Percentiles rank a stretch among this genome's conserved stretches.
phyloP scores from a whole-genome alignment of 2,888 invertebrate species.

The Spialia ferax region DNA sequence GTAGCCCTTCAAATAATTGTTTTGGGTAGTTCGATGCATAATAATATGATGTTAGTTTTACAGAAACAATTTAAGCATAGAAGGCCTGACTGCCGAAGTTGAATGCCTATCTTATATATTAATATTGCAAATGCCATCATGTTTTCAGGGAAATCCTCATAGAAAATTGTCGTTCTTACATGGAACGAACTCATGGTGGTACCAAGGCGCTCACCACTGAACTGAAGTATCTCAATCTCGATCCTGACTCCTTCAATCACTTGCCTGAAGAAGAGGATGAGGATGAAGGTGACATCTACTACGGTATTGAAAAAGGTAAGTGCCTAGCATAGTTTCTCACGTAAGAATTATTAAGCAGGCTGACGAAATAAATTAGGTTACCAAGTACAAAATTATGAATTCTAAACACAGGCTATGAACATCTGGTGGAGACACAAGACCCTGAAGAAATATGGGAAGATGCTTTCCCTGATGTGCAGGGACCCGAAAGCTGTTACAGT shows the following conservation, averaged over 20 bases:
- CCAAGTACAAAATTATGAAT: background rate
- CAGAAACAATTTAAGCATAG: no score
- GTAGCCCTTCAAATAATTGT: no score
- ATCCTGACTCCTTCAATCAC: constrained; percentile 89
- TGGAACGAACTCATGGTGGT: constrained; percentile 79
- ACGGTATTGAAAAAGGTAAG: constrained; percentile 88
- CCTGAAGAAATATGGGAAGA: constrained; percentile 69
- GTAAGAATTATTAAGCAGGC: background rate
- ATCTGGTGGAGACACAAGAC: constrained; percentile 72
- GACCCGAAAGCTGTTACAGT: constrained; percentile 55
- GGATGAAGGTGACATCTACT: constrained; percentile 83
- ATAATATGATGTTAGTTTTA: no score
- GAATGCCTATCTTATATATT: background rate
- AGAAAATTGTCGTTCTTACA: constrained; percentile 71
- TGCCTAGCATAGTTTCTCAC: background rate
- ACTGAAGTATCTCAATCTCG: constrained; percentile 91
- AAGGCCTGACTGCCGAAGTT: no score
- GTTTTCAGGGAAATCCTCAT: constrained; percentile 64
- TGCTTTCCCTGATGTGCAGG: constrained; percentile 50
- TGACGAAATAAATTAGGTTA: background rate
- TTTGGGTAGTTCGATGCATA: no score
- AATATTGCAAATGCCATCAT: background rate
- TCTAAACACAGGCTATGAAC: constrained; percentile 73
- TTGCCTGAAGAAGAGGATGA: constrained; percentile 85
- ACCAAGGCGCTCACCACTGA: constrained; percentile 90